A percentile compares a stretch with the other conserved stretches of the same genome.
phyloP scores from a whole-genome alignment of 2,113 vertebrate species.

The Eubucco bourcierii region DNA sequence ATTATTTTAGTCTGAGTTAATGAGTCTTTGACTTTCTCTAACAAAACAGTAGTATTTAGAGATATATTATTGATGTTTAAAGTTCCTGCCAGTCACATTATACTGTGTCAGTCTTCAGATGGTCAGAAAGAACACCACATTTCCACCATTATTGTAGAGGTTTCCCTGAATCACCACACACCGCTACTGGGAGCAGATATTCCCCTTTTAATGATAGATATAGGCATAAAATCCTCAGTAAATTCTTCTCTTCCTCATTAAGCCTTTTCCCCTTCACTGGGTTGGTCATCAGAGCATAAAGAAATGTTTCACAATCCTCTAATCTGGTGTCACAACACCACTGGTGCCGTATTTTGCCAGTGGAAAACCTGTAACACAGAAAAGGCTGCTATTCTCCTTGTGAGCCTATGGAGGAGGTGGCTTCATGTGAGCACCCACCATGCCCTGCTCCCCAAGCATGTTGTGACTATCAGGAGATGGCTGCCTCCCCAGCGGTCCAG shows the following conservation, averaged over 20 bases:
- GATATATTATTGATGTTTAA: background rate
- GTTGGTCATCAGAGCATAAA: conserved; percentile 10
- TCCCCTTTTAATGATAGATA: background rate
- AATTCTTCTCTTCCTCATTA: conserved; percentile 20
- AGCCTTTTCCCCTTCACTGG: conserved; percentile 10
- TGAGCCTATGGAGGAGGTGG: background rate
- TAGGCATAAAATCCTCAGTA: background rate
- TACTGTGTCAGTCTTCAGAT: background rate
- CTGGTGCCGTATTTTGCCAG: background rate
- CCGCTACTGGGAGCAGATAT: background rate
- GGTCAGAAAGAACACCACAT: background rate
- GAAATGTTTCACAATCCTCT: conserved; percentile 33
- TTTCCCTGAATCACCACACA: background rate
- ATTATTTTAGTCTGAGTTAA: background rate
- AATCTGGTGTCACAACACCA: conserved; percentile 28
- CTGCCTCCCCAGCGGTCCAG: background rate
- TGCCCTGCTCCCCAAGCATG: background rate
- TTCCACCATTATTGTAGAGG: background rate
- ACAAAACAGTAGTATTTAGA: background rate
- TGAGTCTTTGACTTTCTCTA: background rate
- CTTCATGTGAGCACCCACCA: accelerated
- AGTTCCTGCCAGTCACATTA: background rate
- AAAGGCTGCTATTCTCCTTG: background rate
- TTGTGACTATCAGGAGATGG: background rate
- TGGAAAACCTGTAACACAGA: background rate